Evolutionary conservation across 1,140 invertebrate genomes (phyloP).

Genomic region (Holcopasites calliopsidis): DNA sequence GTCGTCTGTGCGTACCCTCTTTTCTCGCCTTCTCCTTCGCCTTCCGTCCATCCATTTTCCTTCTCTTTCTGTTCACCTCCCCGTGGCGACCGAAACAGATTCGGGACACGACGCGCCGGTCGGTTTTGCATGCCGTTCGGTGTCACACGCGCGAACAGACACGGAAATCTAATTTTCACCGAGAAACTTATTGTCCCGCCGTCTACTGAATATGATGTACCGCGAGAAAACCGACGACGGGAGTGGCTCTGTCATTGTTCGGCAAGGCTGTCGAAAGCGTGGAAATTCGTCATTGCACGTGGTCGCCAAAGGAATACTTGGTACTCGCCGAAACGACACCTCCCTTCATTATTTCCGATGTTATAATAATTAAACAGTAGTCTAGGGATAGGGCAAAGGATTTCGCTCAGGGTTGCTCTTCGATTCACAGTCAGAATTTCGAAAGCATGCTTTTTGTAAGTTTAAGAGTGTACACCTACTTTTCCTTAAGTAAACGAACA

Average conservation of each 20-base stretch:
- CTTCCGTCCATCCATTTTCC: not conserved
- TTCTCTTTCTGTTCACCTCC: slow-evolving; percentile 11
- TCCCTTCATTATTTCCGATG: not conserved
- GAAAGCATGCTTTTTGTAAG: not conserved
- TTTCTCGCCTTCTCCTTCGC: slow-evolving; percentile 33
- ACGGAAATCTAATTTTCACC: slow-evolving; percentile 77
- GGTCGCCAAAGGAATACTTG: not conserved
- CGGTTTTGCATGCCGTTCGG: slow-evolving; percentile 72
- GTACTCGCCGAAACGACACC: not conserved
- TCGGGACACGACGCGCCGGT: slow-evolving; percentile 68
- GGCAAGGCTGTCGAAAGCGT: not conserved
- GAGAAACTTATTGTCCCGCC: slow-evolving; percentile 55
- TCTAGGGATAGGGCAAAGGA: too few species aligned
- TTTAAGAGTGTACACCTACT: not conserved
- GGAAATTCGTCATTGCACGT: not conserved
- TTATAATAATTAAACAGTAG: too few species aligned
- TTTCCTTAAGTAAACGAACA: not conserved
- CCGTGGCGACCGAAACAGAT: slow-evolving; percentile 61
- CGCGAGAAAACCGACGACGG: not conserved
- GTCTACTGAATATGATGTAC: slow-evolving; percentile 25
- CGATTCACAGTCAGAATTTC: not conserved
- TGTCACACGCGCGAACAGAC: slow-evolving; percentile 70
- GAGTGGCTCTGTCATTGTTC: slow-evolving; percentile 18
- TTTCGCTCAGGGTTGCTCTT: too few species aligned
- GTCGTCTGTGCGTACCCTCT: slow-evolving; percentile 45